phyloP scores from a whole-genome alignment of 2,113 vertebrate species.

The Orientallactaga bullata region DNA sequence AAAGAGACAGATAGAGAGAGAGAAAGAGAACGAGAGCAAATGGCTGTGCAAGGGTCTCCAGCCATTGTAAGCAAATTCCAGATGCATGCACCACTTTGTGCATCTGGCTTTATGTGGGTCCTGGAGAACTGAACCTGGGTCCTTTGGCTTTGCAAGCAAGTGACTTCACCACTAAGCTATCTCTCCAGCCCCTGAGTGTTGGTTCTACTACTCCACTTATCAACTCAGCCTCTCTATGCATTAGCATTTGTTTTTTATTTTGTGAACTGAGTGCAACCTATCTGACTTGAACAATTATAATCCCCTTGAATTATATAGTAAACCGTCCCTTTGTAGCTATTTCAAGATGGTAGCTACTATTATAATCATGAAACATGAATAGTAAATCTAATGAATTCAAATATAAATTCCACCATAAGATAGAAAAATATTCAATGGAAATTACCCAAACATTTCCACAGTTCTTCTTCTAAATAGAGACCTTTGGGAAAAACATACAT shows the following conservation, averaged over 20 bases:
- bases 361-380: neutral
- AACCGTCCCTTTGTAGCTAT: neutral
- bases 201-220: neutral
- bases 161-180: too few relatives aligned
- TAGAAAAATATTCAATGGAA: conserved; percentile 13
- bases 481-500: neutral
- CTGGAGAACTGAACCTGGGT: too few relatives aligned
- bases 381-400: conserved; percentile 6
- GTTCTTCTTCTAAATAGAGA: neutral
- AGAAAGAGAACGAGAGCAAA: too few relatives aligned
- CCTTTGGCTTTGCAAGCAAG: too few relatives aligned
- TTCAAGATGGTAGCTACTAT: neutral
- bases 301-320: neutral
- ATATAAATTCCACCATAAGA: conserved; percentile 26
- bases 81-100: too few relatives aligned
- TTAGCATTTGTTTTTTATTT: neutral
- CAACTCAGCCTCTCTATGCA: neutral
- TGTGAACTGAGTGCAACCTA: neutral
- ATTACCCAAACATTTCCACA: neutral
- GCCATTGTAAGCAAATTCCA: too few relatives aligned
- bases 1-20: too few relatives aligned
- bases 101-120: too few relatives aligned
- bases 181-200: neutral
- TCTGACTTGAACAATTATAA: neutral
- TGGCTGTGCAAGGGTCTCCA: too few relatives aligned